phyloP scores from a whole-genome alignment of 1,140 invertebrate genomes.

The Drosophila ironensis region DNA sequence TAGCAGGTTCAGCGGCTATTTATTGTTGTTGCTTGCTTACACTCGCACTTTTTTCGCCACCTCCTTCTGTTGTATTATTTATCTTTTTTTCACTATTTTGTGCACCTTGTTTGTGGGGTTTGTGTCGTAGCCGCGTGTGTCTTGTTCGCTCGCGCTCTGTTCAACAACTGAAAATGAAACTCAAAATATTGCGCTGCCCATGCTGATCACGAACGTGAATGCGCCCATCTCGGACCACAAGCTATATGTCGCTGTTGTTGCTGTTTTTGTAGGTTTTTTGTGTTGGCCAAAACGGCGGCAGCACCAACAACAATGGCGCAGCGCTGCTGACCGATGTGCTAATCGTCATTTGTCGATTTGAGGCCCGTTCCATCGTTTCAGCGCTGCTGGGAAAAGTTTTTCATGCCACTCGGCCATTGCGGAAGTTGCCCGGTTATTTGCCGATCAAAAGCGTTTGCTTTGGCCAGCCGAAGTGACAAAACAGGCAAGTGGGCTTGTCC shows the following conservation, averaged over 20 bases:
- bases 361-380: not conserved
- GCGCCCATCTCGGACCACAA: slow-evolving; percentile 33
- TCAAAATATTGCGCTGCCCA: slow-evolving; percentile 53
- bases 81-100: slow-evolving; percentile 10
- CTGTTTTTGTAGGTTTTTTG: not conserved
- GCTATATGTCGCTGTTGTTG: slow-evolving; percentile 12
- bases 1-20: slow-evolving; percentile 10
- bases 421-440: slow-evolving; percentile 34
- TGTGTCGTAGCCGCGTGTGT: slow-evolving; percentile 48
- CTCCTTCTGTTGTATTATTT: not conserved
- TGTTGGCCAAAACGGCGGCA: slow-evolving; percentile 57
- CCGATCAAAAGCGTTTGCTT: slow-evolving; percentile 27
- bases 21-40: slow-evolving; percentile 13
- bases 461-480: slow-evolving; percentile 9
- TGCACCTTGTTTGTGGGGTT: not conserved
- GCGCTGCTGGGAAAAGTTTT: slow-evolving; percentile 25
- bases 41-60: slow-evolving; percentile 7
- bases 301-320: not conserved
- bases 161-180: slow-evolving; percentile 57
- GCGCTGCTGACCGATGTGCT: slow-evolving; percentile 37
- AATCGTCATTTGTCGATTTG: slow-evolving; percentile 45
- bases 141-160: slow-evolving; percentile 55
- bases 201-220: slow-evolving; percentile 68
- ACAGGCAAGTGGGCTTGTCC: not conserved
- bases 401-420: slow-evolving; percentile 10